These are phyloP conservation scores for Chrysolina americana DNA, from an alignment of 2,888 invertebrate genomes.

Conservation along the genomic window DNA sequence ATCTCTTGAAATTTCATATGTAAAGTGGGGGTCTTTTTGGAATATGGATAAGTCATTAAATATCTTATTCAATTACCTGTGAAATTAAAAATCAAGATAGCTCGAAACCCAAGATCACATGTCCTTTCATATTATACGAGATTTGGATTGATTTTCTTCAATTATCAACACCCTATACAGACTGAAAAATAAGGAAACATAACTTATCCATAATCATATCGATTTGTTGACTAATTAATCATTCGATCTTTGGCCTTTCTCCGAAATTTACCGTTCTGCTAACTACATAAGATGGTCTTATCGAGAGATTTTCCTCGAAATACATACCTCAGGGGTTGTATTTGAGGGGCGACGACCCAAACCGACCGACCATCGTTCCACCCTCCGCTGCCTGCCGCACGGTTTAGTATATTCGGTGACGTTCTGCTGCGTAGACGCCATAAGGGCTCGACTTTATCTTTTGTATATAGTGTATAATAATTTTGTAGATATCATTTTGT, in stretches of 20 bases:
- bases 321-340: constrained; percentile 8
- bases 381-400: neutral
- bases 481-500: constrained; percentile 33
- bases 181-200: no score
- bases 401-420: constrained; percentile 21
- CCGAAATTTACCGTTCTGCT: neutral
- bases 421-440: constrained; percentile 22
- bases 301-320: neutral
- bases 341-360: constrained; percentile 4
- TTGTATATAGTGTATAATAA: constrained; percentile 44
- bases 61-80: no score
- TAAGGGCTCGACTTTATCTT: constrained; percentile 15
- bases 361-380: neutral
- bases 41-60: no score
- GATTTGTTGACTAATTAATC: neutral
- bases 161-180: no score
- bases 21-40: no score
- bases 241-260: neutral
- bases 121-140: no score
- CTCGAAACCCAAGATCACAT: no score
- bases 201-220: neutral
- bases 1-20: no score
- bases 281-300: neutral
- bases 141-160: no score
- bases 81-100: no score